phyloP scores from a whole-genome alignment of 2,888 invertebrate genomes.

The Reticulitermes lucifugus region DNA sequence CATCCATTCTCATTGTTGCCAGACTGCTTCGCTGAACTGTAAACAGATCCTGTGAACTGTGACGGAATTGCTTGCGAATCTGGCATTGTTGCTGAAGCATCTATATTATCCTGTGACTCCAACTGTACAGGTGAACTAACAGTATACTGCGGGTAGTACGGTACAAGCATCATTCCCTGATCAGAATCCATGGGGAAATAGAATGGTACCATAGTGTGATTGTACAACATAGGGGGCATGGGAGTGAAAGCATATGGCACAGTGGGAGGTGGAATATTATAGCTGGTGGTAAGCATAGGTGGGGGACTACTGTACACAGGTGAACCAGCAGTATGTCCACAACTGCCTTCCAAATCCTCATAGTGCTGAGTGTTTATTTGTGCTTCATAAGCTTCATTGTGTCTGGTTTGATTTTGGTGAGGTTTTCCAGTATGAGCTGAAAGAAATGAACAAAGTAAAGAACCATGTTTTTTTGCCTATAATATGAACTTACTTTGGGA shows the following conservation, averaged over 20 bases:
- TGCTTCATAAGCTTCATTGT: background rate
- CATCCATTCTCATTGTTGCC: background rate
- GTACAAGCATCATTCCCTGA: constrained; percentile 18
- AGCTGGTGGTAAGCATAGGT: background rate
- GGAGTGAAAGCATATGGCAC: constrained; percentile 26
- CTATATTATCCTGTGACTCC: background rate
- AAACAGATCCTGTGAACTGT: constrained; percentile 2
- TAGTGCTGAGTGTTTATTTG: background rate
- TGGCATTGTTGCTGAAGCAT: background rate
- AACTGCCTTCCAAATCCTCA: background rate
- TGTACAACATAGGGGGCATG: constrained; percentile 10
- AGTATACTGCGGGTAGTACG: background rate
- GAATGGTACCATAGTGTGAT: constrained; percentile 7
- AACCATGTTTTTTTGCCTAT: too few species aligned
- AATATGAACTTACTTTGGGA: too few species aligned
- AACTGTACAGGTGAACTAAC: background rate
- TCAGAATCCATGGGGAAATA: constrained; percentile 14
- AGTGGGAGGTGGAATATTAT: constrained; percentile 21
- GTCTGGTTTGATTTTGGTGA: constrained; percentile 14
- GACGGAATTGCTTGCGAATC: background rate
- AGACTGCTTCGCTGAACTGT: background rate
- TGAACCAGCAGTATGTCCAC: background rate
- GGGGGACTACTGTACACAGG: background rate
- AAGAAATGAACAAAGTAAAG: background rate
- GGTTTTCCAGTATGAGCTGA: constrained; percentile 9